Conservation (phyloP, 2,888 invertebrate genomes). For the Cheiracanthium punctorium region DNA sequence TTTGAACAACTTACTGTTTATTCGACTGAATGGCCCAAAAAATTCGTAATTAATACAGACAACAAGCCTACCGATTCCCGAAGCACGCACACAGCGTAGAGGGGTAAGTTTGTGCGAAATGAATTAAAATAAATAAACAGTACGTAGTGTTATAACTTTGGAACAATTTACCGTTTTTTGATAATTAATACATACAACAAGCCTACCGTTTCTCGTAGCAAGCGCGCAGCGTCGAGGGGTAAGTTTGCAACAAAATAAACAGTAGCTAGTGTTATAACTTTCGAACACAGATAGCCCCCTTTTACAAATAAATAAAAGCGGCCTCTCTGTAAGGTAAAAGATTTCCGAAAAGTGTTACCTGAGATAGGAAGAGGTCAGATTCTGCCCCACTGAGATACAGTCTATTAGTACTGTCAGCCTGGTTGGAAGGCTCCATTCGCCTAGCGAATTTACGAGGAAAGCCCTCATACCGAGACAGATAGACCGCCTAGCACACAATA, state of each 20-base stretch:
- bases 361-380: constrained; percentile 37
- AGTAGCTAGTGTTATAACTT: constrained; percentile 14
- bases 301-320: constrained; percentile 32
- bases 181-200: no score
- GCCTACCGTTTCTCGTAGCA: no score
- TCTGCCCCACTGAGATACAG: constrained; percentile 61
- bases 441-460: constrained; percentile 48
- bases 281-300: constrained; percentile 1
- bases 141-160: no score
- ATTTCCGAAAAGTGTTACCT: constrained; percentile 37
- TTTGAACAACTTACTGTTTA: no score
- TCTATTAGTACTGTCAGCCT: constrained; percentile 64
- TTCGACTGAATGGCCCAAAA: no score
- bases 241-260: background rate
- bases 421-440: constrained; percentile 36
- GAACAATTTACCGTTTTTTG: no score
- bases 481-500: constrained; percentile 36
- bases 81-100: no score
- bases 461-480: constrained; percentile 57
- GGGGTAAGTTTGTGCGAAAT: no score
- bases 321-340: constrained; percentile 25
- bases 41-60: background rate
- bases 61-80: no score
- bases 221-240: background rate
- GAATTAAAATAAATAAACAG: no score